Percentiles rank a stretch among this genome's conserved stretches.
Evolutionary conservation across 2,888 invertebrate genomes (phyloP).

Genomic region (Andrena dorsata): DNA sequence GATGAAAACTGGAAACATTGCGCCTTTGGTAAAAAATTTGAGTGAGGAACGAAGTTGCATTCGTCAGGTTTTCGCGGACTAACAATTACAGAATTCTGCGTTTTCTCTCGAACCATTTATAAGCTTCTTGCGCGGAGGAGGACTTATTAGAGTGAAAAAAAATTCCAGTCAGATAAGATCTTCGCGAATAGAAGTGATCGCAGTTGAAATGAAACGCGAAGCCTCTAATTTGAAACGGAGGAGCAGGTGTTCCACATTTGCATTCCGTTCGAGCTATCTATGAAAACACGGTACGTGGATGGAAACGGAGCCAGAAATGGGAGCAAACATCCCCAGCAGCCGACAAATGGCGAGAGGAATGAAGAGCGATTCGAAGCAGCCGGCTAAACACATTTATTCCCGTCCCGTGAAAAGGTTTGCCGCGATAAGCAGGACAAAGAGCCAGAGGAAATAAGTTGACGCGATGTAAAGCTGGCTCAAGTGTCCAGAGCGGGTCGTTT

Average conservation of each 20-base stretch:
- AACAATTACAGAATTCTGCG: too few relatives aligned
- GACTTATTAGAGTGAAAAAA: too few relatives aligned
- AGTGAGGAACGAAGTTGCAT: constrained; percentile 12
- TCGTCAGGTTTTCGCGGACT: background rate
- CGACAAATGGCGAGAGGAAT: background rate
- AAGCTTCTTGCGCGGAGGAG: too few relatives aligned
- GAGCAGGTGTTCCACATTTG: background rate
- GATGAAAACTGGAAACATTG: constrained; percentile 26
- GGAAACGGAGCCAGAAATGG: background rate
- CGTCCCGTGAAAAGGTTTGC: background rate
- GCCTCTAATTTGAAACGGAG: too few relatives aligned
- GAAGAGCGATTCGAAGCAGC: background rate
- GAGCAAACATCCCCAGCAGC: background rate
- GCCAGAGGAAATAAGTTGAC: constrained; percentile 3
- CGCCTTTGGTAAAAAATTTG: constrained; percentile 16
- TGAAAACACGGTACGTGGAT: background rate
- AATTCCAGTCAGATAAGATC: too few relatives aligned
- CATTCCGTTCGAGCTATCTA: background rate
- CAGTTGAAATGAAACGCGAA: too few relatives aligned
- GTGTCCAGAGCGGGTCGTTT: constrained; percentile 22
- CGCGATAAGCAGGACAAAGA: constrained; percentile 5
- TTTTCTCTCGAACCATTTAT: too few relatives aligned
- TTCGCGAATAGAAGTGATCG: too few relatives aligned
- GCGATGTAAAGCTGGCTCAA: constrained; percentile 2
- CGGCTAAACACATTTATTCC: constrained; percentile 1